Conservation (phyloP, 2,797 vertebrate genomes). For the Sarcoramphus papa region DNA sequence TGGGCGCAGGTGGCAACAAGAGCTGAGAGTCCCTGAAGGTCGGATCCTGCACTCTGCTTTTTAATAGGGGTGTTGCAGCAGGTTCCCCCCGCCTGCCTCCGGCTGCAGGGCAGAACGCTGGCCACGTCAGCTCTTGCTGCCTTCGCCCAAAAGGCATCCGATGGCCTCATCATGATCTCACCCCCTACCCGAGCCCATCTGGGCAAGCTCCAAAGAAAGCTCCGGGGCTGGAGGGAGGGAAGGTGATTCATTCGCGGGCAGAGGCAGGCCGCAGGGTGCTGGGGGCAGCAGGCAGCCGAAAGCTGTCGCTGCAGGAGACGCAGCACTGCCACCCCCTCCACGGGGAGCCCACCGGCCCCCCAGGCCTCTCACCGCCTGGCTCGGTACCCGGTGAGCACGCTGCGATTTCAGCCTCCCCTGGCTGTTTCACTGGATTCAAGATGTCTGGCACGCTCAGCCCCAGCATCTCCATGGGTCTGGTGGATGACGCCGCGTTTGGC, state of each 20-base stretch:
- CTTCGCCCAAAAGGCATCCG: background rate
- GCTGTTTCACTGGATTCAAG: accelerated
- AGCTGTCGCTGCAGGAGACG: background rate
- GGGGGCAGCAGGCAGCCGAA: background rate
- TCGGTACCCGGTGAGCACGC: accelerated
- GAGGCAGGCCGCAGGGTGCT: background rate
- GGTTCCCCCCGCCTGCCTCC: no score
- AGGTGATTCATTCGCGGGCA: background rate
- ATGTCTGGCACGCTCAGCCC: accelerated
- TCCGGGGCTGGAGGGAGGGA: background rate
- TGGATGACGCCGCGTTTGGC: no score
- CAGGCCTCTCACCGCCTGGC: accelerated
- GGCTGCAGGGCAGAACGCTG: no score
- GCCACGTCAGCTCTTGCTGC: background rate
- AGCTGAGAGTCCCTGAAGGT: background rate
- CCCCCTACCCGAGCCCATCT: background rate
- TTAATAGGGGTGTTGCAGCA: no score
- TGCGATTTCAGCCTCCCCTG: accelerated
- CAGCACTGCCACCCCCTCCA: no score
- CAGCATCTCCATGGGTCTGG: background rate
- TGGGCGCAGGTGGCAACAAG: background rate
- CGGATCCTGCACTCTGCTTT: background rate
- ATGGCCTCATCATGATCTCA: background rate
- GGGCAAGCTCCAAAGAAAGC: background rate
- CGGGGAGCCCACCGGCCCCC: background rate